phyloP scores from a whole-genome alignment of 2,888 invertebrate species.

The Metallyticus violacea region DNA sequence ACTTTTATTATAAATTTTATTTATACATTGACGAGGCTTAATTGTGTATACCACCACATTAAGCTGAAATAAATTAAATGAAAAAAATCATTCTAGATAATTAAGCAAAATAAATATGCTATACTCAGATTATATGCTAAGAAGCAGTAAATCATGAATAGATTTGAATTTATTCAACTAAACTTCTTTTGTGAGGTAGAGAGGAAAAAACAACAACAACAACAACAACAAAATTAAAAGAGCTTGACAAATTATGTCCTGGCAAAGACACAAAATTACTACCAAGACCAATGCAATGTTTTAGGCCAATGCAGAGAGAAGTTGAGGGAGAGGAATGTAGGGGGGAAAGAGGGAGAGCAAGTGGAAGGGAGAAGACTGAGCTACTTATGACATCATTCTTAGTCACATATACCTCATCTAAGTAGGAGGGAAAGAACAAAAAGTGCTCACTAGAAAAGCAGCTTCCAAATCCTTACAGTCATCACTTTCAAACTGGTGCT shows the following conservation, averaged over 20 bases:
- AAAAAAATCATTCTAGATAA: no score
- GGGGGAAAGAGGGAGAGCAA: not conserved
- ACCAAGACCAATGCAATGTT: constrained; percentile 3
- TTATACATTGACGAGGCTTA: no score
- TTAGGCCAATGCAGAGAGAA: not conserved
- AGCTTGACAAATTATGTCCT: not conserved
- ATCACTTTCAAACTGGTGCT: not conserved
- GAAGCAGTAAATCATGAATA: not conserved
- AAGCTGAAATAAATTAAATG: no score
- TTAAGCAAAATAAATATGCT: not conserved
- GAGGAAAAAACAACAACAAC: not conserved
- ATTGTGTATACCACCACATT: no score
- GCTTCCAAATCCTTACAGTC: not conserved
- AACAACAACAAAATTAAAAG: not conserved
- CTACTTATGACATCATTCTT: constrained; percentile 5
- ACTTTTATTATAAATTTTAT: no score
- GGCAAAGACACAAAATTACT: not conserved
- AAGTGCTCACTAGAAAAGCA: not conserved
- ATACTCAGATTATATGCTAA: not conserved
- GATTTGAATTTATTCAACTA: not conserved
- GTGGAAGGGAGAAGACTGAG: not conserved
- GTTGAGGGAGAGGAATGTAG: not conserved
- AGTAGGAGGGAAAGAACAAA: not conserved
- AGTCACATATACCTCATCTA: not conserved
- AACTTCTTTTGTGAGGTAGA: not conserved